Evolutionary conservation across 2,888 invertebrate species (phyloP), one percentile per base, ranked within the genome.

Genomic region (Osedax fenrisi): DNA sequence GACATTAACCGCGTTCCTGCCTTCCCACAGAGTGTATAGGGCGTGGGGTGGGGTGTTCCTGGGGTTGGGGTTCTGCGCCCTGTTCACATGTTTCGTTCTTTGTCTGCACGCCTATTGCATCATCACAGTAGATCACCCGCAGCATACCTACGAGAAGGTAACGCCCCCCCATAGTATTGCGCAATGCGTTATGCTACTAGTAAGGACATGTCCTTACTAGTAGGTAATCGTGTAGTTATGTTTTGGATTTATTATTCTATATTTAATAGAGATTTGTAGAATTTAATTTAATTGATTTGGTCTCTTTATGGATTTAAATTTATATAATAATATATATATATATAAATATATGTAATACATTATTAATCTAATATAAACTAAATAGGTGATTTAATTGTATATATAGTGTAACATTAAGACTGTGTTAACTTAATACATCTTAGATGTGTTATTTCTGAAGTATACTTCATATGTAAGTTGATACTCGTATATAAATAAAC

Each of bases 81-180:
- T 81, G 1, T 67, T 81, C 24, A 77, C 82, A 26, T 81, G 82
- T 70, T 75, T 82, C 24, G 77, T 80, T 59, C 78, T 83, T 27
- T 82, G 82, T 76, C 76, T 81, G 25, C 81, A 83, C 77, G 82
- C 83, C 76, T 83, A 81, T 78, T 82, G 81, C 76, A 79, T 82
- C 72, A 80, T 81, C 78, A 79, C 81, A 76, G 80, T 81, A 26
- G 68, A 68, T 26, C 26, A 24, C 17, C 68, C 68, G 17, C 21
- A 26, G 68, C 21, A 68, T 13, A 25, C 68, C 10, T 27, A 25
- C 26, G 26, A 25, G 22, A 68, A 68, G 68, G 68, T 68, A 13
- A 25, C 2, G 22, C 17, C 3, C 10, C 21, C 2, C 3, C 3
- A 61, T 22, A 61, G 21, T 21, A 3, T 21, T 5, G 10, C 61